Percentiles rank a stretch among this genome's conserved stretches.
Conservation (phyloP, 1,140 invertebrate species). For the Meloidogyne floridensis region DNA sequence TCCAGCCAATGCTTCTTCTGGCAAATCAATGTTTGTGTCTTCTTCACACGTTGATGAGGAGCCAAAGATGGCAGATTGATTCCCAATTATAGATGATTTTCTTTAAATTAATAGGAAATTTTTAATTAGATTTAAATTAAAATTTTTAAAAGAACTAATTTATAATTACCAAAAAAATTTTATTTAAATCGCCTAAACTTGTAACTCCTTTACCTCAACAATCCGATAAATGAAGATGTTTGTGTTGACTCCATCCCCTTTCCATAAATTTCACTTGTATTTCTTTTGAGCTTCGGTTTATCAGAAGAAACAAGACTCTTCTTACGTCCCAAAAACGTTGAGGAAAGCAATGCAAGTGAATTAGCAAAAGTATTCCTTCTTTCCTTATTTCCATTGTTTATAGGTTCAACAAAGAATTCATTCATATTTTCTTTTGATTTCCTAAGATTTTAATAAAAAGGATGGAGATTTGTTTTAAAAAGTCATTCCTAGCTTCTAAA, state of each 20-base stretch:
- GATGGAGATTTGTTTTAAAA: no score
- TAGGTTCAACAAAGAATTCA: neutral
- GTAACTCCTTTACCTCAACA: neutral
- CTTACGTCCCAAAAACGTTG: slow-evolving; percentile 1
- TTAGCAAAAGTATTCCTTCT: slow-evolving; percentile 4
- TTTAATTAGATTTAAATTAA: no score
- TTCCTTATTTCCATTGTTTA: neutral
- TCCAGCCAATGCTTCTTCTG: slow-evolving; percentile 35
- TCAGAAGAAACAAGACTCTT: neutral
- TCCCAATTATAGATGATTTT: neutral
- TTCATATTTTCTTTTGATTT: neutral
- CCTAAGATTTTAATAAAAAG: no score
- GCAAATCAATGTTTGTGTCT: slow-evolving; percentile 24
- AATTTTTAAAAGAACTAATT: neutral
- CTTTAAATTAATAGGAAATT: neutral
- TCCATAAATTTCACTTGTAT: neutral
- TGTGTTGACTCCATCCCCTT: neutral
- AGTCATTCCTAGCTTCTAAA: no score
- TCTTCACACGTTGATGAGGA: neutral
- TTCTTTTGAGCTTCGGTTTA: neutral
- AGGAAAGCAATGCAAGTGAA: neutral
- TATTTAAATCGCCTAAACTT: no score
- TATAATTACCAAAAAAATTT: neutral
- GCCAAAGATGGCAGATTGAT: neutral
- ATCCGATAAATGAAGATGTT: neutral